phyloP scores from a whole-genome alignment of 2,113 vertebrate genomes.

The Ursus arctos region DNA sequence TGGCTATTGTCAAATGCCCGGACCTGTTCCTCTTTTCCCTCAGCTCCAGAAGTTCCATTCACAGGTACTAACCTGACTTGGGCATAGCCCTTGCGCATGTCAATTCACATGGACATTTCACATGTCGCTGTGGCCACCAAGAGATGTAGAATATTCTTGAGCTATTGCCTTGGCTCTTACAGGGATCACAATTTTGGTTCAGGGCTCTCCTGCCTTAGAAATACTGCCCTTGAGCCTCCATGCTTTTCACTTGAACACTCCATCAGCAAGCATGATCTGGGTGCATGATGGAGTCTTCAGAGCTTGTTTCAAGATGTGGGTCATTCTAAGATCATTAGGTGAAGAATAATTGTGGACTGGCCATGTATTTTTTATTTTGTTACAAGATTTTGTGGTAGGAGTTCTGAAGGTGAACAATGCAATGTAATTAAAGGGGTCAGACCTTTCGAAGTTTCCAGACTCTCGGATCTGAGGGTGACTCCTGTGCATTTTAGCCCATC shows the following conservation, averaged over 20 bases:
- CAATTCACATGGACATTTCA: conserved; percentile 61
- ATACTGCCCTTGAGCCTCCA: neutral
- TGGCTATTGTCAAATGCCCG: conserved; percentile 63
- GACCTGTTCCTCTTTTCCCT: conserved; percentile 24
- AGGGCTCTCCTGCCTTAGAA: neutral
- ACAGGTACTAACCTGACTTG: conserved; percentile 55
- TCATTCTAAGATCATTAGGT: neutral
- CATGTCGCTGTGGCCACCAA: conserved; percentile 27
- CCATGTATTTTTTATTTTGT: neutral
- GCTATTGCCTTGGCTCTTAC: conserved; percentile 19
- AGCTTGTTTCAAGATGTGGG: neutral
- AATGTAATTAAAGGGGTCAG: neutral
- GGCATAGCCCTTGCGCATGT: conserved; percentile 43
- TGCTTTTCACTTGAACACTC: neutral
- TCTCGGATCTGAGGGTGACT: neutral
- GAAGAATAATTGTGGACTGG: neutral
- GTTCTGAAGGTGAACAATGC: neutral
- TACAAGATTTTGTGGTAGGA: neutral
- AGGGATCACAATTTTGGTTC: neutral
- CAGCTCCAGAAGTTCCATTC: conserved; percentile 40
- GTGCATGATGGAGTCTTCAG: neutral
- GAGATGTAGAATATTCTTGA: conserved; percentile 2
- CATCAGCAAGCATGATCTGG: neutral
- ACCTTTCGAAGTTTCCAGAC: neutral
- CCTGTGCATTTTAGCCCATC: neutral